Conservation (phyloP, 1,140 invertebrate genomes). For the Macrotrachela quadricornifera region DNA sequence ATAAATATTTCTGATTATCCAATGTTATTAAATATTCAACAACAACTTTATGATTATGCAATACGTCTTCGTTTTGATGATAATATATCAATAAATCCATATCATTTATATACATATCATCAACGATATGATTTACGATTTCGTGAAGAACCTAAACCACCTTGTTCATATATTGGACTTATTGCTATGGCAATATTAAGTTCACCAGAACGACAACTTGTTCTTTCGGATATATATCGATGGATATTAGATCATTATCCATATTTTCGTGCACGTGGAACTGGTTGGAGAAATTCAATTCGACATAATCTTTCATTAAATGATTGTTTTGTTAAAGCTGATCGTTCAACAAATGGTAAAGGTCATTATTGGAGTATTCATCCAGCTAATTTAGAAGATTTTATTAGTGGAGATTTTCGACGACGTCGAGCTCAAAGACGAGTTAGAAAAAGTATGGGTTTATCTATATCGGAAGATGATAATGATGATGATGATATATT, state of each 20-base stretch:
- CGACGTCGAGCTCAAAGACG: slow-evolving; percentile 35
- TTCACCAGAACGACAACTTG: slow-evolving; percentile 72
- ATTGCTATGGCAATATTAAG: slow-evolving; percentile 78
- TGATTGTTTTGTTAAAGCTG: slow-evolving; percentile 93
- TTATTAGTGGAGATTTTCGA: slow-evolving; percentile 77
- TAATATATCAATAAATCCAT: no score
- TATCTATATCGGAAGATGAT: not conserved
- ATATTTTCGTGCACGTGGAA: slow-evolving; percentile 75
- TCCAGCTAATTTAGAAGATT: slow-evolving; percentile 84
- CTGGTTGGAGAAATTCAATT: slow-evolving; percentile 91
- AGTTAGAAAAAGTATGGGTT: slow-evolving; percentile 4
- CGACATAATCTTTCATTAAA: slow-evolving; percentile 89
- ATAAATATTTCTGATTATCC: no score
- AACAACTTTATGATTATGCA: no score
- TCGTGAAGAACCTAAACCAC: not conserved
- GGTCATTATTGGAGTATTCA: slow-evolving; percentile 95
- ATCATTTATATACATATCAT: no score
- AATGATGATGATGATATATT: slow-evolving; percentile 2
- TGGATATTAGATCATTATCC: slow-evolving; percentile 91
- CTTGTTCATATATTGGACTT: slow-evolving; percentile 13
- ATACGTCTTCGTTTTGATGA: no score
- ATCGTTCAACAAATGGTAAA: slow-evolving; percentile 67
- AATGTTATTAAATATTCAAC: no score
- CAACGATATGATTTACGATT: no score
- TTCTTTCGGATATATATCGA: slow-evolving; percentile 90